Percentiles rank a stretch among this genome's conserved stretches.
Conservation (phyloP, 1,140 invertebrate species). For the Achatina immaculata region DNA sequence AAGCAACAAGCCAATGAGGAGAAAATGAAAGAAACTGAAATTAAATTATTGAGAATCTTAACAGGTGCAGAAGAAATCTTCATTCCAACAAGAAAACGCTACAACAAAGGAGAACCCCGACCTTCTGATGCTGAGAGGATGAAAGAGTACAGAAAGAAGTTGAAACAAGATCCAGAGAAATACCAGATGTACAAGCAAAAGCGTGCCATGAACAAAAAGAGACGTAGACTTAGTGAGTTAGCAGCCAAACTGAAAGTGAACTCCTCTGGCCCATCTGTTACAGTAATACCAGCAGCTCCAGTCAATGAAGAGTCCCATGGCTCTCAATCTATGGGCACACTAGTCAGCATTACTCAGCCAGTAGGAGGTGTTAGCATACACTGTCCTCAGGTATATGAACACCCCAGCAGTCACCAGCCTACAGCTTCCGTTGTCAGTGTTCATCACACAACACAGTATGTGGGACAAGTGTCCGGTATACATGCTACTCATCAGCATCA, state of each 20-base stretch:
- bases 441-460: conserved; percentile 32
- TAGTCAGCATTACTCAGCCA: conserved; percentile 29
- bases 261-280: not conserved
- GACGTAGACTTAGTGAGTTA: conserved; percentile 16
- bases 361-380: conserved; percentile 33
- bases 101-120: conserved; percentile 3
- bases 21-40: conserved; percentile 36
- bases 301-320: conserved; percentile 34
- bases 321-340: conserved; percentile 23
- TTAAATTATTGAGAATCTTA: conserved; percentile 24
- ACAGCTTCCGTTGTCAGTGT: conserved; percentile 32
- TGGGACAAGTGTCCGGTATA: conserved; percentile 33
- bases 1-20: conserved; percentile 36
- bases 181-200: conserved; percentile 40
- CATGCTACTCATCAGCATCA: conserved; percentile 31
- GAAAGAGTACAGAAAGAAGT: conserved; percentile 33
- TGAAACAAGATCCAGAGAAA: conserved; percentile 38
- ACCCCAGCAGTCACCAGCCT: conserved; percentile 34
- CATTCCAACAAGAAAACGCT: conserved; percentile 27
- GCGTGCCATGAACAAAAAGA: conserved; percentile 23
- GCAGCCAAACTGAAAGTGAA: conserved; percentile 33
- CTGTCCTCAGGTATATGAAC: conserved; percentile 32
- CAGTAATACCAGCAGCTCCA: conserved; percentile 24
- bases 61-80: conserved; percentile 35
- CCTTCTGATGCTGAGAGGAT: conserved; percentile 35